Evolutionary conservation across 2,888 invertebrate genomes (phyloP).

Genomic region (Netelia melanura): DNA sequence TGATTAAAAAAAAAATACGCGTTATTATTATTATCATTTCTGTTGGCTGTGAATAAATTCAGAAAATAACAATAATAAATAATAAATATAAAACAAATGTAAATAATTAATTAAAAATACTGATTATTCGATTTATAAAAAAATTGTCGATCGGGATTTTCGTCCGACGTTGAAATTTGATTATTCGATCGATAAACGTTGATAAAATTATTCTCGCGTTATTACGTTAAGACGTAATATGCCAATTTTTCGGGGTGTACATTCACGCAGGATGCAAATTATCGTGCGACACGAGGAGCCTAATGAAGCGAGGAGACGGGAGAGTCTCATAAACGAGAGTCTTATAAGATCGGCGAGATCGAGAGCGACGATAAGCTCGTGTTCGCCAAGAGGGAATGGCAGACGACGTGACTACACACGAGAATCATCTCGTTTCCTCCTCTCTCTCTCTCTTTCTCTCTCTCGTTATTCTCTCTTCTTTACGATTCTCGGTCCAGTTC

Average conservation of each 20-base stretch:
- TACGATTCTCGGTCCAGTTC: neutral
- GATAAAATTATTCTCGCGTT: neutral
- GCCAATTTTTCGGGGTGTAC: neutral
- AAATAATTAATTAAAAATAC: too few relatives aligned
- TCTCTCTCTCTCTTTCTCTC: conserved; percentile 11
- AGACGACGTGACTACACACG: neutral
- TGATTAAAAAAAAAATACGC: too few relatives aligned
- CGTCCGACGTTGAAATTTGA: too few relatives aligned
- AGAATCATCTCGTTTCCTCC: conserved; percentile 12
- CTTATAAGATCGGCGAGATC: conserved; percentile 63
- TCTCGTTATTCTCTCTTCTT: neutral
- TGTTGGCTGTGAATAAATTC: too few relatives aligned
- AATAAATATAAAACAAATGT: too few relatives aligned
- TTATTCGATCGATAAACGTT: too few relatives aligned
- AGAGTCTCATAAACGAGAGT: conserved; percentile 49
- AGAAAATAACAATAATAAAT: too few relatives aligned
- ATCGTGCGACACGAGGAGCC: conserved; percentile 57
- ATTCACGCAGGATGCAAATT: conserved; percentile 44
- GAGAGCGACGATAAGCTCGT: conserved; percentile 60
- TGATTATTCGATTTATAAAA: too few relatives aligned
- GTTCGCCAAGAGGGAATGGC: neutral
- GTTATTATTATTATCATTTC: too few relatives aligned
- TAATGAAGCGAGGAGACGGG: conserved; percentile 59
- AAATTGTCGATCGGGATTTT: too few relatives aligned
- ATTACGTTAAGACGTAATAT: neutral